These are phyloP conservation scores for Eilema sororculum DNA, from an alignment of 2,888 invertebrate species.

Conservation along the genomic window DNA sequence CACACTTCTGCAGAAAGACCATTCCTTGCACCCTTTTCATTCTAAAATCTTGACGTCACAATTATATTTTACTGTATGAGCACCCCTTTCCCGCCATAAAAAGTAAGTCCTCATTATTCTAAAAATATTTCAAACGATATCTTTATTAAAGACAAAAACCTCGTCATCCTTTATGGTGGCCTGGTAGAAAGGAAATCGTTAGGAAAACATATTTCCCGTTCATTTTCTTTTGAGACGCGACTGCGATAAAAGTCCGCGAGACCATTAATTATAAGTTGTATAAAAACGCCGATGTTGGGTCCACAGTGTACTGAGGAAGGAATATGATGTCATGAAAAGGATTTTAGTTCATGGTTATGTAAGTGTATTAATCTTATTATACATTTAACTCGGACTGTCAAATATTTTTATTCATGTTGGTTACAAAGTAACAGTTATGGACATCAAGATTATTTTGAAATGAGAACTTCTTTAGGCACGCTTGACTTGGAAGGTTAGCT, in stretches of 20 bases:
- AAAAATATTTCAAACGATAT: conserved; percentile 35
- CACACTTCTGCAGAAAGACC: not conserved
- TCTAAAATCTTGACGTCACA: conserved; percentile 16
- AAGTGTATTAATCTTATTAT: not conserved
- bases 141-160: conserved; percentile 32
- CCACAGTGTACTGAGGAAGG: not conserved
- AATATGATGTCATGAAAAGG: not conserved
- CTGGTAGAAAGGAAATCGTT: conserved; percentile 48
- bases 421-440: too few species aligned
- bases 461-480: too few species aligned
- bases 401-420: too few species aligned
- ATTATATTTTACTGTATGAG: conserved; percentile 17
- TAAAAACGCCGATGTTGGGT: conserved; percentile 20
- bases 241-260: conserved; percentile 8
- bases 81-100: conserved; percentile 14
- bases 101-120: conserved; percentile 30
- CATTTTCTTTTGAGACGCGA: conserved; percentile 42
- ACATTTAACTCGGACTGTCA: too few species aligned
- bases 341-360: not conserved
- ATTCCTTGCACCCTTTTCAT: conserved; percentile 2
- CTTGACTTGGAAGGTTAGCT: too few species aligned
- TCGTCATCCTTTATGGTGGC: conserved; percentile 30
- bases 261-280: conserved; percentile 36
- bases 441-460: too few species aligned
- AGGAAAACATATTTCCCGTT: conserved; percentile 48